These are phyloP conservation scores for Altica lythri DNA, from an alignment of 2,888 invertebrate genomes.

Conservation along the genomic window DNA sequence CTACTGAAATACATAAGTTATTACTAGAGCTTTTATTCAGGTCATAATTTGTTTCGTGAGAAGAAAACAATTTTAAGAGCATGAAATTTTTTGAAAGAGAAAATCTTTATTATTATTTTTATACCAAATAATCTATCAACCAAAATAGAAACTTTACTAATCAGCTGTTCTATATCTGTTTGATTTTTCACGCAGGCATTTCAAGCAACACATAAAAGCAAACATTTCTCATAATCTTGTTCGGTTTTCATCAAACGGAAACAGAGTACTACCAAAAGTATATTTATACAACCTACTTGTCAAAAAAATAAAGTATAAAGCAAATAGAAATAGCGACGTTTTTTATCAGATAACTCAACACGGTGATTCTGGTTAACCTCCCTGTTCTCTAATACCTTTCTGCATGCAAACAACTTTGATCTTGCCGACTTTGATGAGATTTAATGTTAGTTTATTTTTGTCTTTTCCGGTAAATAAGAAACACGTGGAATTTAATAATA, in stretches of 20 bases:
- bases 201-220: too few relatives aligned
- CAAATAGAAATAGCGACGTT: conserved; percentile 7
- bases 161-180: too few relatives aligned
- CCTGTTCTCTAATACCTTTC: not conserved
- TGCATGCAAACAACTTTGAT: conserved; percentile 24
- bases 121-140: too few relatives aligned
- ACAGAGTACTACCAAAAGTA: not conserved
- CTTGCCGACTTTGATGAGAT: conserved; percentile 26
- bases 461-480: conserved; percentile 23
- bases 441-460: conserved; percentile 25
- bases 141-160: too few relatives aligned
- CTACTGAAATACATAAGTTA: too few relatives aligned
- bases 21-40: too few relatives aligned
- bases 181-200: too few relatives aligned
- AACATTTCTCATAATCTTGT: too few relatives aligned
- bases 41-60: too few relatives aligned
- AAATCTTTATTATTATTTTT: too few relatives aligned
- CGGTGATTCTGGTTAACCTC: conserved; percentile 5
- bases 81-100: too few relatives aligned
- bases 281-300: conserved; percentile 9
- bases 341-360: conserved; percentile 7
- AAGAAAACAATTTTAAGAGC: too few relatives aligned
- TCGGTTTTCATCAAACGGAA: not conserved
- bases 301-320: not conserved
- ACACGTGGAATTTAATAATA: conserved; percentile 24